Base-by-base conservation (phyloP, 2,888 invertebrate species). In the Lasioglossum leucozonium region DNA sequence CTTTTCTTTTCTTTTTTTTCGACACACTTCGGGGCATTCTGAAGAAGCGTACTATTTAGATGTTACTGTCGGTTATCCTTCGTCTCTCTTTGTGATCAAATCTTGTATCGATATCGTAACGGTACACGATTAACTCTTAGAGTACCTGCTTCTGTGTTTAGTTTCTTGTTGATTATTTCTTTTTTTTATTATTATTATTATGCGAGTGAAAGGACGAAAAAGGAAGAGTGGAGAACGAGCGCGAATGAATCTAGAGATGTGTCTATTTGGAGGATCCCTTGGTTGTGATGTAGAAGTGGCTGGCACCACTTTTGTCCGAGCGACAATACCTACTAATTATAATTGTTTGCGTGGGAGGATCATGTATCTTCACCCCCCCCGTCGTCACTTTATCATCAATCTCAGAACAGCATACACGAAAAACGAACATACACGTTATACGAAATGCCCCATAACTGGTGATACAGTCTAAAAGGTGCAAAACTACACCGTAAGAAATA, bases 111-210 rank as follows among this genome's bases (percentile, higher is more conserved):
- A 22, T 67, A 18, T 58, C 51, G n/a, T 81, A 79, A 30, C 83
- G 89, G 74, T 88, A 85, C 83, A 86, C 62, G 88, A 87, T 86
- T 84, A 84, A 89, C 84, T 87, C 86, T 89, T 89, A 89, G 89
- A 85, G 89, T 89, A 89, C 89, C 89, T 89, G 89, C 89, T 88
- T 89, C 89, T 85, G 85, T 89, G 89, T 89, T 89, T 89, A 89
- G 73, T 85, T 84, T 87, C 87, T 88, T 83, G 77, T 89, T 87
- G 72, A n/a, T 87, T 84, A 77, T 77, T 81, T 73, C 47, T 78
- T 47, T 44, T 72, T 62, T 75, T 51, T 51, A 22, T 82, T 67
- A 79, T 69, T 69, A 75, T 18, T 62, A n/a, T 34, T 1, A 34
- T 34, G 34, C 58, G 81, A 67, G 74, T 72, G 74, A 78, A 77